Evolutionary conservation across 2,113 vertebrate genomes (phyloP), one percentile per base, ranked within the genome.

Genomic region (Hypomesus transpacificus): DNA sequence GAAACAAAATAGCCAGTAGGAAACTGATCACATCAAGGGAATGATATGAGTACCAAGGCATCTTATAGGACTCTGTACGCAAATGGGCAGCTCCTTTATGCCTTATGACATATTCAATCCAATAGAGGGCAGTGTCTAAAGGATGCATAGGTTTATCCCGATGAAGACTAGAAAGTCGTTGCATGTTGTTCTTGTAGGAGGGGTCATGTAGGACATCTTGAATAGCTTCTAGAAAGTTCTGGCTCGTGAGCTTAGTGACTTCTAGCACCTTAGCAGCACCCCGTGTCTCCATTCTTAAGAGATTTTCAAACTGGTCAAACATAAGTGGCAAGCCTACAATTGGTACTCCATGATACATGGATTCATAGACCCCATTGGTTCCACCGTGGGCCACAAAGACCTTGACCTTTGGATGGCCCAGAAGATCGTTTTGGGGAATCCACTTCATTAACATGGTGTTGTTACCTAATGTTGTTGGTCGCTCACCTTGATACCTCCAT

Each of bases 41-140:
- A 34, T 91, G 24, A 74, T 91, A 92, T 0, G 73, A 72, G 20
- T 88, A 92, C 91, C 91, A 91, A 0, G 87, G 82, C 85, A 91
- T 88, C 80, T 79, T 86, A 31, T 87, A 87, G 2, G 89, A 91
- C 68, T 91, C 88, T 0, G 90, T 89, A 26, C 84, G 86, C 62
- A 93, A 77, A 77, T 92, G 91, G 1, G 85, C 68, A 0, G 92
- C 92, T 20, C 90, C 92, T 84, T 88, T 89, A 76, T 92, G 84
- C 65, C 89, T 77, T 64, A 92, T 91, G 0, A 92, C 90, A 66
- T 87, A 92, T 81, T 93, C 91, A 0, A 83, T 87, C 91, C 92
- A 93, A 77, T 76, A 92, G 53, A 91, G 6, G 0, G 90, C 92
- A 0, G 81, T 79, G 17, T 92, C 87, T 54, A 84, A 58, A 6